These are phyloP conservation scores for Tonatia bakeri DNA, from an alignment of 2,113 vertebrate species.

Conservation along the genomic window DNA sequence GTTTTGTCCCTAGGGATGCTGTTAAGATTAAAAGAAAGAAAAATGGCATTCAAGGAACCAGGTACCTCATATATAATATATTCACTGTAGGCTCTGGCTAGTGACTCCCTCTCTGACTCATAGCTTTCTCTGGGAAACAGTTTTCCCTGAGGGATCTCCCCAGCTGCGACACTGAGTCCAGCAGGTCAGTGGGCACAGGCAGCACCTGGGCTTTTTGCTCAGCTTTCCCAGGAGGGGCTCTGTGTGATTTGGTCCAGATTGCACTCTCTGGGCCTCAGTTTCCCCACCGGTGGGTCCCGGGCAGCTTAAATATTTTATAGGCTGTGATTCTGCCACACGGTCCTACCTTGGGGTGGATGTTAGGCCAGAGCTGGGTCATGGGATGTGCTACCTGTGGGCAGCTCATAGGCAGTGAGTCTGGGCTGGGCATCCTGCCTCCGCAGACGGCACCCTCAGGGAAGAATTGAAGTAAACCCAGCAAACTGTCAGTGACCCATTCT, in stretches of 20 bases:
- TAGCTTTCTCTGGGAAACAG: not conserved
- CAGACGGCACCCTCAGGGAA: not conserved
- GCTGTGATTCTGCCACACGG: not conserved
- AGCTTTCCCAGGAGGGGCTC: not conserved
- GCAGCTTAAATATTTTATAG: not conserved
- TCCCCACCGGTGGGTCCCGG: not conserved
- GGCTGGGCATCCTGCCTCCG: not conserved
- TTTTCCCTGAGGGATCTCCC: rapidly evolving
- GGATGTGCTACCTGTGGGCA: not conserved
- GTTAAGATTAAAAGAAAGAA: not conserved
- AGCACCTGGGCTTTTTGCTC: not conserved
- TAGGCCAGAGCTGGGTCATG: not conserved
- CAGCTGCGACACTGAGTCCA: not conserved
- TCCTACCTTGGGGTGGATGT: not conserved
- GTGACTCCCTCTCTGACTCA: not conserved
- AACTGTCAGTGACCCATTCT: not conserved
- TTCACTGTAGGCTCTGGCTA: not conserved
- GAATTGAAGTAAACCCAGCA: not conserved
- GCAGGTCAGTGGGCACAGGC: not conserved
- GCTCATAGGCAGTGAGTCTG: rapidly evolving
- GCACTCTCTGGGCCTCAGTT: not conserved
- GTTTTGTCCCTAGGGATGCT: not conserved
- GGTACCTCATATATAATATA: not conserved
- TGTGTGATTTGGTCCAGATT: too few species aligned
- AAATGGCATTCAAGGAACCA: not conserved